Evolutionary conservation across 2,888 invertebrate genomes (phyloP).

Genomic region (Trissoscelio sp.): DNA sequence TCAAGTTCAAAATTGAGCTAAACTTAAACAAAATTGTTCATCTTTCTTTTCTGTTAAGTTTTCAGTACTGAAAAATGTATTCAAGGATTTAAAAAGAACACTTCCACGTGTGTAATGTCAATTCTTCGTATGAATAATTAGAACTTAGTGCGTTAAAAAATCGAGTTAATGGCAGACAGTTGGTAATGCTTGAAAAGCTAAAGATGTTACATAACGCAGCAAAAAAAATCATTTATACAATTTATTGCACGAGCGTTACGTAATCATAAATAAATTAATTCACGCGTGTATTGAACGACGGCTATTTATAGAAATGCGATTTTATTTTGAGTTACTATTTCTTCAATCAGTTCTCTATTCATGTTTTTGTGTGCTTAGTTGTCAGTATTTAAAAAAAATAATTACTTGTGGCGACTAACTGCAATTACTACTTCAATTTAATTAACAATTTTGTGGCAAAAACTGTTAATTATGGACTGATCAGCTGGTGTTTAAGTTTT

Average conservation of each 20-base stretch:
- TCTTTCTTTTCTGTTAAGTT: too few species aligned
- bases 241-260: constrained; percentile 38
- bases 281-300: constrained; percentile 3
- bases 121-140: constrained; percentile 52
- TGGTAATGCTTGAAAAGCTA: constrained; percentile 48
- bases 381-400: constrained; percentile 17
- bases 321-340: constrained; percentile 17
- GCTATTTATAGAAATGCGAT: constrained; percentile 42
- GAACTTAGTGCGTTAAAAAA: constrained; percentile 33
- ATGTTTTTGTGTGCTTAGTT: constrained; percentile 12
- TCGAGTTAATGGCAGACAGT: constrained; percentile 25
- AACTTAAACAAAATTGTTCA: too few species aligned
- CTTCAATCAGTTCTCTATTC: constrained; percentile 10
- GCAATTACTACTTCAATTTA: constrained; percentile 15
- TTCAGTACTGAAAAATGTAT: not conserved
- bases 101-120: constrained; percentile 11
- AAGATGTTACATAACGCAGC: constrained; percentile 37
- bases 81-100: constrained; percentile 7
- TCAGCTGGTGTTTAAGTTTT: constrained; percentile 1
- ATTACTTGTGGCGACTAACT: constrained; percentile 24
- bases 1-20: too few species aligned
- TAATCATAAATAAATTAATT: constrained; percentile 52
- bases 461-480: constrained; percentile 6
- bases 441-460: constrained; percentile 17
- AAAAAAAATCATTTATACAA: constrained; percentile 47